Conservation (phyloP, 2,113 vertebrate genomes). For the Neolamprologus fasciatus region DNA sequence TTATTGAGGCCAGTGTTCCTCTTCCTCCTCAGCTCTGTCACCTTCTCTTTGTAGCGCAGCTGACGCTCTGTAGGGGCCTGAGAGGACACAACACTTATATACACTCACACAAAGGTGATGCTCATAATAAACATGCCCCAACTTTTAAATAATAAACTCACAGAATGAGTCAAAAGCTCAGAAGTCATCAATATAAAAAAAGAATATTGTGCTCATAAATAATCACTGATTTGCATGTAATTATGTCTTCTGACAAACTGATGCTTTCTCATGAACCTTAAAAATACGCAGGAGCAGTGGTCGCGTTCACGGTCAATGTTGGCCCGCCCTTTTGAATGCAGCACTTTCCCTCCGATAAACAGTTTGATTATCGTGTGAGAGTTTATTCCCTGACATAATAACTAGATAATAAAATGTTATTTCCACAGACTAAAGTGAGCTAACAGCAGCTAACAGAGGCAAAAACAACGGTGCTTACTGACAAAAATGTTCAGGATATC, state of each 20-base stretch:
- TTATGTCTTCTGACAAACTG: background rate
- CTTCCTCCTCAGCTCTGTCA: constrained; percentile 95
- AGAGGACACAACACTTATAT: background rate
- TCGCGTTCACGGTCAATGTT: background rate
- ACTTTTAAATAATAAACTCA: background rate
- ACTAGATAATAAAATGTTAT: background rate
- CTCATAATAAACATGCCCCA: background rate
- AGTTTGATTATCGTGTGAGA: background rate
- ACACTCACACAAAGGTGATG: background rate
- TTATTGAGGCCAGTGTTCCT: constrained; percentile 86
- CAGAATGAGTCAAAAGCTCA: background rate
- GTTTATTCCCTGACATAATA: background rate
- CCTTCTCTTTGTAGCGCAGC: constrained; percentile 94
- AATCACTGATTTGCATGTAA: fast-evolving
- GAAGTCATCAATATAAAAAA: background rate
- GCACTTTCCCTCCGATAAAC: background rate
- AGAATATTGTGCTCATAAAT: background rate
- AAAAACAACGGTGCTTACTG: background rate
- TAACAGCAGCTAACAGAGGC: background rate
- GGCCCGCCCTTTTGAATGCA: fast-evolving
- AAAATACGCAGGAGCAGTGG: background rate
- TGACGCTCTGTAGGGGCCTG: constrained; percentile 89
- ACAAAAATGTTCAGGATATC: background rate
- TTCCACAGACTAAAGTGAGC: background rate
- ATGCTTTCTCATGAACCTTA: background rate